Evolutionary conservation across 2,888 invertebrate species (phyloP), one percentile per base, ranked within the genome.

Genomic region (Ernsta delagoae): DNA sequence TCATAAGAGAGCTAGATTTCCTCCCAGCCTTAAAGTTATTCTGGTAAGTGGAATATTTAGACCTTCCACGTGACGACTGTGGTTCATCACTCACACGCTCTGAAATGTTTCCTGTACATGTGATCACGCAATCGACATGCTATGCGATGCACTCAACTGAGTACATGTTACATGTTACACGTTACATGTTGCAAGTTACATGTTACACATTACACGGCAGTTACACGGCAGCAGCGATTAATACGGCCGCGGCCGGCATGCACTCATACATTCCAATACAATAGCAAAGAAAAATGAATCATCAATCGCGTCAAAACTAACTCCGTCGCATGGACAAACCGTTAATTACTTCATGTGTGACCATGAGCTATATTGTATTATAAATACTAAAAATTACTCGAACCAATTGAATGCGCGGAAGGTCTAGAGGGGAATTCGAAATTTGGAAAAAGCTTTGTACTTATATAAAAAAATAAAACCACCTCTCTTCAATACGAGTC

Each of bases 1-100:
- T 98, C 97, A 98, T 97, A 95, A 98, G 96, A 93, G 97, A 98
- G 96, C 97, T 97, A 94, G 97, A 97, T 95, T 97, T 97, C 96
- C 97, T 96, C 88, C 95, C 95, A 84, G 93, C 95, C 95, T 97
- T 97, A 96, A 97, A 97, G 96, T 96, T 97, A 94, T 85, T 92
- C 96, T 96, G 96, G 96, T 96, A 96, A 95, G 96, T 96, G 92
- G 96, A 94, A 95, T 96, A 96, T 95, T 96, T 96, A 95, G 96
- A 95, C 94, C 96, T 95, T 95, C 96, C 96, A 94, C 96, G 96
- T 93, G 96, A 94, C 94, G 97, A 96, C 94, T 95, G 95, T 88
- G 95, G 95, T 90, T 95, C 95, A 94, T 96, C 96, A 94, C 95
- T 96, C 95, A 96, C 95, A 94, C 95, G 95, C 91, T 97, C 97